phyloP scores from a whole-genome alignment of 2,888 invertebrate genomes.

The Drosophila macrospina region DNA sequence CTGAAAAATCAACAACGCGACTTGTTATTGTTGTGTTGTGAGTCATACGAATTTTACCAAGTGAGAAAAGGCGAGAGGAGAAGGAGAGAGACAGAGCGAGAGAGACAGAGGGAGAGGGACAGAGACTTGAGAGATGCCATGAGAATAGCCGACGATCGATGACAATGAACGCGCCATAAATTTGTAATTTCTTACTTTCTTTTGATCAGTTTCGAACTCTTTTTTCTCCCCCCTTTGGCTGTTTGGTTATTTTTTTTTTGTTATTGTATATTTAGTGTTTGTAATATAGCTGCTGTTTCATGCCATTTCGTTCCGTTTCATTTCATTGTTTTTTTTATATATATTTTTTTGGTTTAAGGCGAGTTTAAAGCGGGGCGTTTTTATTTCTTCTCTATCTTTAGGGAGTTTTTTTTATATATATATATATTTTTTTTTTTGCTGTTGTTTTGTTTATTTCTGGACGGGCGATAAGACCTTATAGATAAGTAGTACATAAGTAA shows the following conservation, averaged over 20 bases:
- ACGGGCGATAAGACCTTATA: constrained; percentile 43
- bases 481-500: constrained; percentile 35
- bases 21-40: constrained; percentile 36
- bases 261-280: constrained; percentile 9
- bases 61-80: constrained; percentile 22
- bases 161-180: constrained; percentile 67
- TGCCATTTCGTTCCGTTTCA: constrained; percentile 14
- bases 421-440: constrained; percentile 11
- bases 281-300: constrained; percentile 22
- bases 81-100: constrained; percentile 7
- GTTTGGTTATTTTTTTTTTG: constrained; percentile 20
- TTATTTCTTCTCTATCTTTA: constrained; percentile 27
- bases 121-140: constrained; percentile 23
- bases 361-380: constrained; percentile 18
- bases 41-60: constrained; percentile 50
- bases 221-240: background rate
- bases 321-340: background rate
- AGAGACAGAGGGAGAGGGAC: constrained; percentile 3
- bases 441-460: constrained; percentile 24
- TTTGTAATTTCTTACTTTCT: constrained; percentile 71
- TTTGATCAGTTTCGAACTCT: constrained; percentile 42
- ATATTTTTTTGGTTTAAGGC: constrained; percentile 7
- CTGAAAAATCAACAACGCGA: constrained; percentile 29
- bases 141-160: constrained; percentile 39
- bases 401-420: too few species aligned